These are phyloP conservation scores for Notamacropus eugenii DNA, from an alignment of 2,797 vertebrate genomes.

Conservation along the genomic window DNA sequence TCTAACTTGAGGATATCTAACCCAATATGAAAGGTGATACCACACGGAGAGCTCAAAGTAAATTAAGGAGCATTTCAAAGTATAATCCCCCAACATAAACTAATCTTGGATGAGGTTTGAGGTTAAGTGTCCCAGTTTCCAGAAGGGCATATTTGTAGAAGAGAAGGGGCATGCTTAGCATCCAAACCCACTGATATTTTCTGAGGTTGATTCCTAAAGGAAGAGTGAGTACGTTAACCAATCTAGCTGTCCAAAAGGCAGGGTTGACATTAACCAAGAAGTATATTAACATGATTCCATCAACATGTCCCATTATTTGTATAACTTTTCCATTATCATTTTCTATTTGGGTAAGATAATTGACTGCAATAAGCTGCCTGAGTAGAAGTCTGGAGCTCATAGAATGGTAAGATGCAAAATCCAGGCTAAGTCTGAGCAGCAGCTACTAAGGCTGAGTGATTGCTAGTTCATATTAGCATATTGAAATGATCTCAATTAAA, in stretches of 20 bases:
- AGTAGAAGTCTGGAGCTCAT: constrained; percentile 79
- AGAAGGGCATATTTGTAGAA: constrained; percentile 69
- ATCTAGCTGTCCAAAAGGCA: constrained; percentile 81
- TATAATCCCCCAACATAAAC: background rate
- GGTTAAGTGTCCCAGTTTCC: constrained; percentile 64
- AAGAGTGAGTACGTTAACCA: constrained; percentile 81
- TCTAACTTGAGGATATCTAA: background rate
- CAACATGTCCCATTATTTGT: constrained; percentile 87
- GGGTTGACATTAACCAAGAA: constrained; percentile 82
- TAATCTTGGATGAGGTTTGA: background rate
- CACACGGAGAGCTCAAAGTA: background rate
- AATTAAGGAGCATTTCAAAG: background rate
- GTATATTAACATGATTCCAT: constrained; percentile 83
- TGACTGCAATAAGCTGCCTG: constrained; percentile 85
- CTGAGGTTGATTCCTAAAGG: constrained; percentile 77
- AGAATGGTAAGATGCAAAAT: constrained; percentile 73
- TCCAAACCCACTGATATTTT: constrained; percentile 76
- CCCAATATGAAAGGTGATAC: background rate
- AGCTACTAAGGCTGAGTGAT: constrained; percentile 72
- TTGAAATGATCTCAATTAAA: constrained; percentile 86
- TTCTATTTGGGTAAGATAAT: constrained; percentile 90
- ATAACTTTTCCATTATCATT: constrained; percentile 88
- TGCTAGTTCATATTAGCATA: constrained; percentile 83
- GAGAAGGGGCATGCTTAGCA: constrained; percentile 71
- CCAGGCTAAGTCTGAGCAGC: constrained; percentile 69